Evolutionary conservation across 2,888 invertebrate species (phyloP), one percentile per base, ranked within the genome.

Genomic region (Eucera pruinosa): DNA sequence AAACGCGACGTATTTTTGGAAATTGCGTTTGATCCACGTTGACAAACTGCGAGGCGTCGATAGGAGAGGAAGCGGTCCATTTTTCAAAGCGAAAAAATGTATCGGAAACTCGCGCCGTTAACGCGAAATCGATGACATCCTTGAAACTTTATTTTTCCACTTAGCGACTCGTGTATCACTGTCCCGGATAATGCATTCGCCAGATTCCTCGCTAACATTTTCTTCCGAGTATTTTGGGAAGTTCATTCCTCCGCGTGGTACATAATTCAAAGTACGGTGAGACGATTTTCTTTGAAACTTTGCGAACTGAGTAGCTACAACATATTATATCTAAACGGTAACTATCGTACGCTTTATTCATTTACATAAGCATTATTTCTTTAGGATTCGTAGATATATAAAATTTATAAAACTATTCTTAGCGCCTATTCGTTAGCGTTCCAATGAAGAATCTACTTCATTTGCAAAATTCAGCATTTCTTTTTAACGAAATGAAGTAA

Each of bases 121-220:
- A 61, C 69, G 72, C 23, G 69, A 25, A 73, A 73, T 61, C 73
- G 71, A 73, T 73, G 71, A 70, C 48, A 73, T 60, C 71, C 55
- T 55, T 36, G 73, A 41, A 62, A 73, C 48, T 71, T 62, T 73
- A 57, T 73, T 71, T 70, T 71, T 73, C 73, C 73, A 71, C 72
- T 73, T 73, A 73, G 55, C 73, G 27, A 27, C 61, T n/a, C 61
- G 73, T 55, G 71, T 41, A 62, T 73, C 70, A 70, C 61, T 62
- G 70, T 70, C 73, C 27, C 13, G 47, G 39, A 33, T 70, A 73
- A 73, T 73, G 15, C 55, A 73, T 73, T 55, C 73, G 18, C 23
- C 47, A 9, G 69, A 69, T 33, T 70, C 36, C 60, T 23, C 47
- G 36, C 45, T 58, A 41, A 25, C 52, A 36, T 20, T 45, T 61